phyloP scores from a whole-genome alignment of 2,888 invertebrate species.

The Oasisia sp. region DNA sequence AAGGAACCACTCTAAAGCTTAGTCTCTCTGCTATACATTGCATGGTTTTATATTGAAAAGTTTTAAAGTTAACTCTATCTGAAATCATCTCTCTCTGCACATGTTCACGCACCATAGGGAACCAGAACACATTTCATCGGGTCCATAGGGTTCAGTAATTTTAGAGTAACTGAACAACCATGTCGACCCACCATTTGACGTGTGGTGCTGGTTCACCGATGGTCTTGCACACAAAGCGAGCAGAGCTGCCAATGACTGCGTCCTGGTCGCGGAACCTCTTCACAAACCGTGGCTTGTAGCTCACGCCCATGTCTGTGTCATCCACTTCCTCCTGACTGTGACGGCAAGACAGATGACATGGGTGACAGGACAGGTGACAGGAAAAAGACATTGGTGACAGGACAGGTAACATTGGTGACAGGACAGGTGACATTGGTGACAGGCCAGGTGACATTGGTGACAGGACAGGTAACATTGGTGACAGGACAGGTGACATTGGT shows the following conservation, averaged over 20 bases:
- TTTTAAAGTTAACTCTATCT: no score
- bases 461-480: not conserved
- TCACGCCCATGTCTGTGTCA: conserved; percentile 37
- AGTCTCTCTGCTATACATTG: no score
- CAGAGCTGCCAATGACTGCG: conserved; percentile 41
- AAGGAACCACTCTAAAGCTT: no score
- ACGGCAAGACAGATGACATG: not conserved
- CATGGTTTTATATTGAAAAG: no score
- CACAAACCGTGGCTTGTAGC: conserved; percentile 57
- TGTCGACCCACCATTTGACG: conserved; percentile 74
- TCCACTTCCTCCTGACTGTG: conserved; percentile 23
- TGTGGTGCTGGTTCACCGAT: conserved; percentile 76
- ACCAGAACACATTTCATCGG: no score
- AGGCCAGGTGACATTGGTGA: not conserved
- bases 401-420: not conserved
- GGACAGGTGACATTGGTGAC: conserved; percentile 7
- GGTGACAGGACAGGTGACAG: not conserved
- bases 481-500: not conserved
- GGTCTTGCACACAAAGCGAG: conserved; percentile 77
- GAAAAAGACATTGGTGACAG: no score
- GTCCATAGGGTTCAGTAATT: no score
- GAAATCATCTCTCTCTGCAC: no score
- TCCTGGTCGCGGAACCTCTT: conserved; percentile 54
- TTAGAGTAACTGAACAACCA: not conserved
- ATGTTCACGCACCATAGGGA: no score